These are phyloP conservation scores for Cromileptes altivelis DNA, from an alignment of 2,113 vertebrate species.

Conservation along the genomic window DNA sequence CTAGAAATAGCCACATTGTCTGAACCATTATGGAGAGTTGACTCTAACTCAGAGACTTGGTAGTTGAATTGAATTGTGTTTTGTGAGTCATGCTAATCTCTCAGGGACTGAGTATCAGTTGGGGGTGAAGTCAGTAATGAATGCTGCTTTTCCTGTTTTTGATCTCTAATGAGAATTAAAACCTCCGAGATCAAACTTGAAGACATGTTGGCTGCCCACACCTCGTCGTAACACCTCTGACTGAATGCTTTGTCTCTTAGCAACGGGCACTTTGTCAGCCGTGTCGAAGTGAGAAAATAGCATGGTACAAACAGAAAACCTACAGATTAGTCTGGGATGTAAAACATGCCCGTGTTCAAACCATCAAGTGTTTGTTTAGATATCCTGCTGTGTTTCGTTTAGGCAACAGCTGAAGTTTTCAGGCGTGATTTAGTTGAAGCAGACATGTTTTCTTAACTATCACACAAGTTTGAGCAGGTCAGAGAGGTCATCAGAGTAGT, in stretches of 20 bases:
- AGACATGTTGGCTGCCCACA: conserved; percentile 59
- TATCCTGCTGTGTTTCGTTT: neutral
- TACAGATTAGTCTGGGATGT: conserved; percentile 49
- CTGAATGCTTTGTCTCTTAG: conserved; percentile 33
- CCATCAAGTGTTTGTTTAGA: neutral
- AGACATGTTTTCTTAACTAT: neutral
- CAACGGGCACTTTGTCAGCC: conserved; percentile 20
- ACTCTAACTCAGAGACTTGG: neutral
- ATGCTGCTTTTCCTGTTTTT: conserved; percentile 30
- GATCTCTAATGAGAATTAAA: conserved; percentile 52
- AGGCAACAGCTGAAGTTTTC: neutral
- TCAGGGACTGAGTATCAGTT: neutral
- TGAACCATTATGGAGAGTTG: neutral
- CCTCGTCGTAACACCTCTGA: conserved; percentile 45
- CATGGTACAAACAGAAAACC: conserved; percentile 19
- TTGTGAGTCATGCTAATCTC: conserved; percentile 22
- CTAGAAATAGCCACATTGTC: neutral
- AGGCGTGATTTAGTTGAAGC: no score
- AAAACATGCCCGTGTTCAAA: conserved; percentile 24
- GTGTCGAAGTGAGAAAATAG: conserved; percentile 65
- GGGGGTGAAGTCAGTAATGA: neutral
- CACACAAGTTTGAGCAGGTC: neutral
- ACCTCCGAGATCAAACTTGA: conserved; percentile 41
- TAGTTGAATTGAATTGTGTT: neutral
- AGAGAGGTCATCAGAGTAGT: neutral